A percentile compares a stretch with the other conserved stretches of the same genome.
These are phyloP conservation scores for Grus americana DNA, from an alignment of 2,113 vertebrate species.

Conservation along the genomic window DNA sequence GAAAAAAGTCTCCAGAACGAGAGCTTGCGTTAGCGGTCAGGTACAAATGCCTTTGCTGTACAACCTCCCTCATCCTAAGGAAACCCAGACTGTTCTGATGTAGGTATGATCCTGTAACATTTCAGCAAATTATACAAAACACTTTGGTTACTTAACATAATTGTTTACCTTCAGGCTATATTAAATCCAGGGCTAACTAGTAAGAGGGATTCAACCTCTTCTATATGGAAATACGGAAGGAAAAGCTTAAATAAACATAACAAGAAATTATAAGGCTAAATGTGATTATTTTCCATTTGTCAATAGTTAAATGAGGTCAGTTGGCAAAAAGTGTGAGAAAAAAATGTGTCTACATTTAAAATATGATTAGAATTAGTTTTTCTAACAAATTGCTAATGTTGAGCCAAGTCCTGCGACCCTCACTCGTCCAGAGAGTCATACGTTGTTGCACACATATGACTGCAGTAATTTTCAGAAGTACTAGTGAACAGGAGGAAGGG, in stretches of 20 bases:
- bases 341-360: constrained; percentile 47
- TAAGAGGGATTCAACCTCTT: constrained; percentile 45
- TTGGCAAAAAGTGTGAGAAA: constrained; percentile 44
- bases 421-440: not conserved
- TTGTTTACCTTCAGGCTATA: constrained; percentile 31
- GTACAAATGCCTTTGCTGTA: not conserved
- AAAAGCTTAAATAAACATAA: constrained; percentile 58
- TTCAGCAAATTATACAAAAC: constrained; percentile 13
- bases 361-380: constrained; percentile 52
- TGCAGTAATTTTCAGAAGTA: not conserved
- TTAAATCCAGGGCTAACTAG: constrained; percentile 51
- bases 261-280: constrained; percentile 42
- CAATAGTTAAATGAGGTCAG: constrained; percentile 57
- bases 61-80: not conserved
- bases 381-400: constrained; percentile 38
- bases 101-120: not conserved
- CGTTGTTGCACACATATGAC: not conserved
- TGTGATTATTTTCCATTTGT: constrained; percentile 62
- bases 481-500: not conserved
- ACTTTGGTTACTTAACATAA: constrained; percentile 31
- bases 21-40: not conserved
- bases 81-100: not conserved
- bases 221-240: not conserved
- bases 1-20: not conserved
- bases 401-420: not conserved